Conservation (phyloP, 2,113 vertebrate species). For the Clarias macrocephalus region DNA sequence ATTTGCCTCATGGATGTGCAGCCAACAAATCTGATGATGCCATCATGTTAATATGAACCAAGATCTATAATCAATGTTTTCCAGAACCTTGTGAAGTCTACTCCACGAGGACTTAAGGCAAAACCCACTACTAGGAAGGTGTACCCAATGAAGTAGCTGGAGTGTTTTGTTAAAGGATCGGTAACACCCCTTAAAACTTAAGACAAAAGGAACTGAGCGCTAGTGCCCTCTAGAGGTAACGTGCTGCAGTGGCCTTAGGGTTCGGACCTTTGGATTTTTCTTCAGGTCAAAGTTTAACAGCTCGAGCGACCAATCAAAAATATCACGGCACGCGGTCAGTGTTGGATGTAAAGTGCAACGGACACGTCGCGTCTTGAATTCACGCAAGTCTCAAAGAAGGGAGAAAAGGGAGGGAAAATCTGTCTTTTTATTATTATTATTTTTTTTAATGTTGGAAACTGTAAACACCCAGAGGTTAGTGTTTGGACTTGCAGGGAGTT, state of each 20-base stretch:
- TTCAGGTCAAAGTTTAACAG: constrained; percentile 13
- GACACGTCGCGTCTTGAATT: not conserved
- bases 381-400: too few species aligned
- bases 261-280: not conserved
- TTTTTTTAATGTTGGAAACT: not conserved
- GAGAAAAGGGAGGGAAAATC: too few species aligned
- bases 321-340: not conserved
- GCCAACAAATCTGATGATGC: too few species aligned
- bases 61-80: too few species aligned
- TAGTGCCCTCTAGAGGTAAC: constrained; percentile 28
- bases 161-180: too few species aligned
- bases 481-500: not conserved
- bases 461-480: not conserved
- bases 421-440: not conserved
- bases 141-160: too few species aligned
- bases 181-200: too few species aligned
- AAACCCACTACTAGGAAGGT: too few species aligned
- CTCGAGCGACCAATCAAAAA: not conserved
- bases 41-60: too few species aligned
- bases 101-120: too few species aligned
- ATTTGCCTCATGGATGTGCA: too few species aligned
- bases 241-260: not conserved
- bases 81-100: too few species aligned
- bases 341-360: not conserved
- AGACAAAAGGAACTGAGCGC: not conserved